Conservation (phyloP, 2,113 vertebrate species). For the Isichthys henryi region DNA sequence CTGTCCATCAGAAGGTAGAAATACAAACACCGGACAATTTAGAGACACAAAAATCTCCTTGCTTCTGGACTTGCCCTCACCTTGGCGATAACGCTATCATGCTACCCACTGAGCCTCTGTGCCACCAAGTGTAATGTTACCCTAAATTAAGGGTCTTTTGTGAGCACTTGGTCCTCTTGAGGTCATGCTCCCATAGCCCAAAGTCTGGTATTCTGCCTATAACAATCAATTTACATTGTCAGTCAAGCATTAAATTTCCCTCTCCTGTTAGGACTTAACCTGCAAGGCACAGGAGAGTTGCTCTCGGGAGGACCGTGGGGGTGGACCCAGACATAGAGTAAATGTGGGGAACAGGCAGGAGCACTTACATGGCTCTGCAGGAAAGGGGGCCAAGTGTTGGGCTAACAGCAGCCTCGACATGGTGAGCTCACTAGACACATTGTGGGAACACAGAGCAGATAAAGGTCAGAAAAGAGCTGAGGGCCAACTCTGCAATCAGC, state of each 20-base stretch:
- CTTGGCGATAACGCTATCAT: background rate
- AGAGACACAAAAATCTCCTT: background rate
- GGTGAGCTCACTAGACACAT: background rate
- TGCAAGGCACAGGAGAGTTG: background rate
- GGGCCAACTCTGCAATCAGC: background rate
- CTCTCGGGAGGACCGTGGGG: background rate
- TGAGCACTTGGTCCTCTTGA: background rate
- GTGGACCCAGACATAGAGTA: background rate
- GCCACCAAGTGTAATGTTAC: background rate
- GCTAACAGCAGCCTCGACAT: background rate
- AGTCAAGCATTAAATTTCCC: background rate
- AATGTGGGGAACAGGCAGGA: background rate
- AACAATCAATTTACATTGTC: background rate
- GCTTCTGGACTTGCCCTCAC: background rate
- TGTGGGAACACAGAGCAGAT: background rate
- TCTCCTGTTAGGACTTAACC: background rate
- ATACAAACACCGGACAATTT: background rate
- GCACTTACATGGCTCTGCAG: background rate
- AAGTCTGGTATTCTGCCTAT: background rate
- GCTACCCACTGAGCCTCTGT: background rate
- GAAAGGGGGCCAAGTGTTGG: background rate
- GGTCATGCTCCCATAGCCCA: background rate
- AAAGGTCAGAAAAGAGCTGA: background rate
- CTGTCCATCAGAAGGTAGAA: background rate
- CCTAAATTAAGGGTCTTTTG: background rate